These are phyloP conservation scores for Tineola bisselliella DNA, from an alignment of 2,888 invertebrate genomes.

Conservation along the genomic window DNA sequence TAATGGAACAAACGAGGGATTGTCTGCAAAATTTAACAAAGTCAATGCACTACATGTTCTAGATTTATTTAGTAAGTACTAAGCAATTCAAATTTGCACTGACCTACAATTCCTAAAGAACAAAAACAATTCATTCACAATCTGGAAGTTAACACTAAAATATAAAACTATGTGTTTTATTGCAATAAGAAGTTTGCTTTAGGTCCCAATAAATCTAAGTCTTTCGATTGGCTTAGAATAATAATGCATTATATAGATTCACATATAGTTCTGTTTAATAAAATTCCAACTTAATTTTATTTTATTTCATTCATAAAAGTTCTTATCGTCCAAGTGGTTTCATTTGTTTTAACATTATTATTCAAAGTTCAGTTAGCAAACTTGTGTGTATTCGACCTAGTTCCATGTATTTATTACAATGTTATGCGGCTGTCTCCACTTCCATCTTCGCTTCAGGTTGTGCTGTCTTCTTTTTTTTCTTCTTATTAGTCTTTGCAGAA, in stretches of 20 bases:
- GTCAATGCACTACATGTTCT: neutral
- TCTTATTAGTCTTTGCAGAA: conserved; percentile 86
- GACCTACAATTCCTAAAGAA: neutral
- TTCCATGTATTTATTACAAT: conserved; percentile 14
- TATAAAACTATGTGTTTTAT: neutral
- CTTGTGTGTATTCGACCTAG: neutral
- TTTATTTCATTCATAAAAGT: too few relatives aligned
- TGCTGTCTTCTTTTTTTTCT: conserved; percentile 86
- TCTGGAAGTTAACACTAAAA: neutral
- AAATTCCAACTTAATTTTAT: too few relatives aligned
- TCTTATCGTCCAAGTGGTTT: too few relatives aligned
- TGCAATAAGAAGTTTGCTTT: neutral
- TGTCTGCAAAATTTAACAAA: neutral
- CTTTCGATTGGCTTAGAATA: too few relatives aligned
- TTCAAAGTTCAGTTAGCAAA: too few relatives aligned
- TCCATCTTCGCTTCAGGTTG: conserved; percentile 67
- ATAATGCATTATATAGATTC: too few relatives aligned
- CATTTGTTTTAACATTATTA: too few relatives aligned
- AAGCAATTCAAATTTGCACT: neutral
- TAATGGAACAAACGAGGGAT: neutral
- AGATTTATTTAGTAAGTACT: neutral
- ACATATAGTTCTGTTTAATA: too few relatives aligned
- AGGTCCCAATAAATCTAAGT: neutral
- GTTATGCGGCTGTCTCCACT: conserved; percentile 66
- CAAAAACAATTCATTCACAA: neutral